Conservation (phyloP, 2,888 invertebrate genomes). For the Ophioninae sp. region DNA sequence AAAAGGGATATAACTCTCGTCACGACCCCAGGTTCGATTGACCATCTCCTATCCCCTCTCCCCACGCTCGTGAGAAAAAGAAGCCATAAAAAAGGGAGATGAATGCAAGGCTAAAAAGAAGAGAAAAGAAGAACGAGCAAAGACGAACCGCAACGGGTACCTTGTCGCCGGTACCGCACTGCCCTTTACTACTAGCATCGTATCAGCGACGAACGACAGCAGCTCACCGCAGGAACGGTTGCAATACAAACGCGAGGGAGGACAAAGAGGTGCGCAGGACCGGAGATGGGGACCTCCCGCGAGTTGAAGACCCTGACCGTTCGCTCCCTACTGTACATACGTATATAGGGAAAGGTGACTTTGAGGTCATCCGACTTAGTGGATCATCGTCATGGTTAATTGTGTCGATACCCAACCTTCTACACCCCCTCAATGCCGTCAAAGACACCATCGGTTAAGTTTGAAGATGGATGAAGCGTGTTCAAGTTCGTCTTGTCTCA, state of each 20-base stretch:
- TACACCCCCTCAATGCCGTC: too few relatives aligned
- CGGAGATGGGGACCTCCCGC: conserved; percentile 63
- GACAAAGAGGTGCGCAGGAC: conserved; percentile 54
- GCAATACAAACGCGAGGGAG: conserved; percentile 65
- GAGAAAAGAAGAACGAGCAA: conserved; percentile 20
- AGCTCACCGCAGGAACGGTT: conserved; percentile 63
- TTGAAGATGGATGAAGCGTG: too few relatives aligned
- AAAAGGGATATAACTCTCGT: conserved; percentile 23
- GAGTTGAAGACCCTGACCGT: conserved; percentile 65
- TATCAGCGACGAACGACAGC: conserved; percentile 45
- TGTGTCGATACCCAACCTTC: neutral
- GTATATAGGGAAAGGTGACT: neutral
- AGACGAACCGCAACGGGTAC: conserved; percentile 64
- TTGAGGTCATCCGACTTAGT: neutral
- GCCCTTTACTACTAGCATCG: conserved; percentile 54
- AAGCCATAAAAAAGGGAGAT: neutral
- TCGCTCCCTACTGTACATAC: conserved; percentile 59
- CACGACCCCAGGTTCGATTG: conserved; percentile 28
- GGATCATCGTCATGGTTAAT: neutral
- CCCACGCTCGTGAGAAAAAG: conserved; percentile 11
- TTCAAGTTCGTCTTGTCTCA: too few relatives aligned
- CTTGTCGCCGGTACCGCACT: conserved; percentile 62
- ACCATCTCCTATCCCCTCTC: neutral
- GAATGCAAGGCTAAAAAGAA: neutral
- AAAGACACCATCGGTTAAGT: too few relatives aligned